Evolutionary conservation across 1,140 invertebrate genomes (phyloP).

Genomic region (Halictus rubicundus): DNA sequence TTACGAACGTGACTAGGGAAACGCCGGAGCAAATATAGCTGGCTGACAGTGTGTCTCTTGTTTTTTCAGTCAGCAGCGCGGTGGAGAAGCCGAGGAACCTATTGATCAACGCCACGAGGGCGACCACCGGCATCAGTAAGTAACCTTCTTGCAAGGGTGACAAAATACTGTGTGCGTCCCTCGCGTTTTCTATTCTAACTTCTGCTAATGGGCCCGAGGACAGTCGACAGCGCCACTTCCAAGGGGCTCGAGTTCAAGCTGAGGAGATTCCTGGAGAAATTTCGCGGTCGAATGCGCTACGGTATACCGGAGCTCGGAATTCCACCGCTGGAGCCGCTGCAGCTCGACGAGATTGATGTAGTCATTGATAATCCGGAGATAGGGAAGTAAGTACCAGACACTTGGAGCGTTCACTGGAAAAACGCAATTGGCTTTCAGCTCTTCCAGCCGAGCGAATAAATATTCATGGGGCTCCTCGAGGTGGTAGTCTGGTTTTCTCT

Average conservation of each 20-base stretch:
- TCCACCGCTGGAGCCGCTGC: slow-evolving; percentile 72
- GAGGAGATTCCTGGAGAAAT: slow-evolving; percentile 72
- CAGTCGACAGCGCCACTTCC: slow-evolving; percentile 77
- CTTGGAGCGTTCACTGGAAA: not conserved
- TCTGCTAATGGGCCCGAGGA: slow-evolving; percentile 71
- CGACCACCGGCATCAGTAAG: slow-evolving; percentile 76
- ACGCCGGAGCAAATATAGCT: slow-evolving; percentile 21
- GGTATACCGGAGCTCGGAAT: slow-evolving; percentile 74
- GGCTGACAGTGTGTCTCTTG: slow-evolving; percentile 26
- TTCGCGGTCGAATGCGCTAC: slow-evolving; percentile 72
- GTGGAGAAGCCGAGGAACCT: slow-evolving; percentile 75
- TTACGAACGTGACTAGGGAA: not conserved
- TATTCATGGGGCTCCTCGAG: slow-evolving; percentile 28
- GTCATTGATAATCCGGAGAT: slow-evolving; percentile 72
- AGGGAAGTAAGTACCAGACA: slow-evolving; percentile 69
- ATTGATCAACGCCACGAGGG: slow-evolving; percentile 72
- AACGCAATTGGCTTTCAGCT: no score
- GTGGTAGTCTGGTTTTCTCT: no score
- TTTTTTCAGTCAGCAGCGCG: slow-evolving; percentile 70
- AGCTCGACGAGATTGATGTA: slow-evolving; percentile 65
- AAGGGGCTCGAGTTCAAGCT: slow-evolving; percentile 75
- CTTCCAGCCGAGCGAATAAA: not conserved
- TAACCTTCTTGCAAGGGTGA: slow-evolving; percentile 21
- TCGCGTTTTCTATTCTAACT: not conserved
- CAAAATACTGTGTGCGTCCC: not conserved